These are phyloP conservation scores for Sisyra terminalis DNA, from an alignment of 2,888 invertebrate genomes.

Conservation along the genomic window DNA sequence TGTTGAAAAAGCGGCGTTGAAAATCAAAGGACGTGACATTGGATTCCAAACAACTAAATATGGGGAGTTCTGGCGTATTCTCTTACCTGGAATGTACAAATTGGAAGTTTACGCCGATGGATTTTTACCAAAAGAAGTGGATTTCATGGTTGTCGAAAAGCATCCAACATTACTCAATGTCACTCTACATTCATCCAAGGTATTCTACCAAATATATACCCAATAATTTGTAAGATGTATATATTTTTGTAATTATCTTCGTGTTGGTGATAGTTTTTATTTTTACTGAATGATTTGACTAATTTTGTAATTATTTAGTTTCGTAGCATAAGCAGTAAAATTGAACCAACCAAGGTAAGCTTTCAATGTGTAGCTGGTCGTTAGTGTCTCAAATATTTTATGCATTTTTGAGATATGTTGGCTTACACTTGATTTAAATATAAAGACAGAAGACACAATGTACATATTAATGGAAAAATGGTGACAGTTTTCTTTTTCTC, in stretches of 20 bases:
- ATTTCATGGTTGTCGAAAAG: constrained; percentile 71
- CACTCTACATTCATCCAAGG: constrained; percentile 63
- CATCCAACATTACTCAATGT: constrained; percentile 75
- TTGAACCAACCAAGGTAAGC: too few species aligned
- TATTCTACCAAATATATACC: constrained; percentile 22
- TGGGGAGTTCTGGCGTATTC: constrained; percentile 90
- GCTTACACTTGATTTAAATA: too few species aligned
- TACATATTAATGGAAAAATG: too few species aligned
- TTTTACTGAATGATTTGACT: not conserved
- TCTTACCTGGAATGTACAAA: constrained; percentile 74
- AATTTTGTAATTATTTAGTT: too few species aligned
- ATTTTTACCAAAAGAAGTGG: constrained; percentile 65
- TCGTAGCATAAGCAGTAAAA: too few species aligned
- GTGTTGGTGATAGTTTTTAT: not conserved
- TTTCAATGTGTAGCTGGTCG: too few species aligned
- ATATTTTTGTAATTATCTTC: not conserved
- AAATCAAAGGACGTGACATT: constrained; percentile 68
- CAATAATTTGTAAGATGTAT: too few species aligned
- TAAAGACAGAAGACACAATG: too few species aligned
- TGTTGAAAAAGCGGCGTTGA: constrained; percentile 60
- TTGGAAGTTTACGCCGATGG: constrained; percentile 75
- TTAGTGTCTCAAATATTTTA: too few species aligned
- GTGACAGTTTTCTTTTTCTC: too few species aligned
- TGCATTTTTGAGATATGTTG: too few species aligned
- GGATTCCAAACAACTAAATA: constrained; percentile 72